Evolutionary conservation across 1,140 invertebrate genomes (phyloP).

Genomic region (Drosophila athabasca): DNA sequence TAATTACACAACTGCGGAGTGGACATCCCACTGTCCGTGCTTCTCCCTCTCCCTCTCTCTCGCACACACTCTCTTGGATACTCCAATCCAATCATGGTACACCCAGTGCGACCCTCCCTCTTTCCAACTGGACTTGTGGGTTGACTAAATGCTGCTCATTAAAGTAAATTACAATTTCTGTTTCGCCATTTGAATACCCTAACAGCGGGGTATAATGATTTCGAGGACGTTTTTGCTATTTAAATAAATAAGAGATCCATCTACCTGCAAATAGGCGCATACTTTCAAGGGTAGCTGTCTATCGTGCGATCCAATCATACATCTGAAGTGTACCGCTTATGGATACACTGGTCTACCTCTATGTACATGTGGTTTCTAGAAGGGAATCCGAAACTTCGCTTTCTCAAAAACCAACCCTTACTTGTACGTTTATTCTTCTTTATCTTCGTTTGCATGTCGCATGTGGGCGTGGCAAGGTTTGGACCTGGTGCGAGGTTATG

Average conservation of each 20-base stretch:
- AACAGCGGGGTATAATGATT: too few relatives aligned
- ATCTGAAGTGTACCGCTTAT: too few relatives aligned
- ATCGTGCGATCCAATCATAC: too few relatives aligned
- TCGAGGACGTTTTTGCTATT: not conserved
- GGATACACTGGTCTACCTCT: too few relatives aligned
- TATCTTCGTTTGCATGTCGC: conserved; percentile 75
- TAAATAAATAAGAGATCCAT: too few relatives aligned
- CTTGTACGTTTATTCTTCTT: conserved; percentile 7
- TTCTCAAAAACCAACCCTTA: too few relatives aligned
- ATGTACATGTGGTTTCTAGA: too few relatives aligned
- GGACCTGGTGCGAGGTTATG: conserved; percentile 42
- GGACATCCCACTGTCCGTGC: conserved; percentile 22
- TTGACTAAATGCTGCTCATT: conserved; percentile 73
- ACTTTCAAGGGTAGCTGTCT: too few relatives aligned
- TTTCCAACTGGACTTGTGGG: conserved; percentile 46
- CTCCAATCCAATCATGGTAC: conserved; percentile 29
- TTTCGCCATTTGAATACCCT: conserved; percentile 19
- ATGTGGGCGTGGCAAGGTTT: conserved; percentile 60
- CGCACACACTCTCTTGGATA: conserved; percentile 8
- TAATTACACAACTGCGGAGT: conserved; percentile 65
- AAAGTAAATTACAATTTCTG: conserved; percentile 79
- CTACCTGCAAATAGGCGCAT: too few relatives aligned
- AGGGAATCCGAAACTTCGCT: not conserved
- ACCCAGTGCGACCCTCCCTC: conserved; percentile 5
- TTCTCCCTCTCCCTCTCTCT: conserved; percentile 8